phyloP scores from a whole-genome alignment of 2,113 vertebrate genomes.

The Rhinogobius similis region DNA sequence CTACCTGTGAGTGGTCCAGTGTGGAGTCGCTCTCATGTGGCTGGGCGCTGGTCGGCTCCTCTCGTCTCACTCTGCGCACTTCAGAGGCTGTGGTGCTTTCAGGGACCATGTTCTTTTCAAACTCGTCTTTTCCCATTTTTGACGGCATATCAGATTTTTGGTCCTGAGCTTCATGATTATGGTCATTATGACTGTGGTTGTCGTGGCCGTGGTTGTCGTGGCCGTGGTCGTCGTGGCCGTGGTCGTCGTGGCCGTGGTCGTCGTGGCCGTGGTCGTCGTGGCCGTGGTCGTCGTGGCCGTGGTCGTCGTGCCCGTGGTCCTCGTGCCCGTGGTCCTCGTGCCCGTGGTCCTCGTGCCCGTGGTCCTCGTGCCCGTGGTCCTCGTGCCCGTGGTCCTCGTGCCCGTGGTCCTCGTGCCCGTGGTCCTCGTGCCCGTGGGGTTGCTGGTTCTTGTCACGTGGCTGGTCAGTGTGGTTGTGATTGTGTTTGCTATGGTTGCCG shows the following conservation, averaged over 20 bases:
- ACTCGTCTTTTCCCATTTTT: neutral
- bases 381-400: neutral
- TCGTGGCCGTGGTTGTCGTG: neutral
- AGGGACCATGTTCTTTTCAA: neutral
- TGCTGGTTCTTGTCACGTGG: too few relatives aligned
- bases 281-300: neutral
- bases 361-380: neutral
- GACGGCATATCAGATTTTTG: neutral
- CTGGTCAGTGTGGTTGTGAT: neutral
- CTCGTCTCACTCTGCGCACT: neutral
- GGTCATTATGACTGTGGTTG: neutral
- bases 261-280: too few relatives aligned
- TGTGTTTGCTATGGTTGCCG: constrained; percentile 19
- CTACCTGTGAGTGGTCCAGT: neutral
- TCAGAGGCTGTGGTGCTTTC: neutral
- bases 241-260: neutral
- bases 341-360: neutral
- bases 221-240: neutral
- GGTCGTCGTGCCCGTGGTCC: neutral
- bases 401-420: constrained; percentile 25
- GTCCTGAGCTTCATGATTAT: neutral
- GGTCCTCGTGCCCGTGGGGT: constrained; percentile 19
- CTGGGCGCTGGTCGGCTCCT: neutral
- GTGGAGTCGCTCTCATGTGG: neutral
- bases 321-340: constrained; percentile 42